A percentile compares a stretch with the other conserved stretches of the same genome.
These are phyloP conservation scores for Pogonomyrmex californicus DNA, from an alignment of 1,140 invertebrate species.

Conservation along the genomic window DNA sequence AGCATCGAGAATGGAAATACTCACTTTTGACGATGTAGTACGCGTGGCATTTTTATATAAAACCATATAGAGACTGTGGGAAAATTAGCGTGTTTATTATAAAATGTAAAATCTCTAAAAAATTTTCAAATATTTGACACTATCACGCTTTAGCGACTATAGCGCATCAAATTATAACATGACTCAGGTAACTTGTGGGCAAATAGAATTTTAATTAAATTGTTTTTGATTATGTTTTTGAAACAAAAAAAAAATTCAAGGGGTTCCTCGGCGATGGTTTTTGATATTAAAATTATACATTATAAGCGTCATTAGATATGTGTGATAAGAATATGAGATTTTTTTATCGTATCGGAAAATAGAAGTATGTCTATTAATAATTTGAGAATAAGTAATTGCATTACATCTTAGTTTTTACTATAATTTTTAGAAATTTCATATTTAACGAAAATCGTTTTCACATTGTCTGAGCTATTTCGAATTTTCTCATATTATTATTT, in stretches of 20 bases:
- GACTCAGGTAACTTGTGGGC: too few species aligned
- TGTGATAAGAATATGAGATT: too few species aligned
- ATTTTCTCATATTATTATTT: too few species aligned
- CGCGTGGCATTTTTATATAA: background rate
- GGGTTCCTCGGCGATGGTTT: background rate
- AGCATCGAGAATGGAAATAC: background rate
- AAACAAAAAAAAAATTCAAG: background rate
- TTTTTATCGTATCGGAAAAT: too few species aligned
- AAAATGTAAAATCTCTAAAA: background rate
- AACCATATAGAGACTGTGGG: background rate
- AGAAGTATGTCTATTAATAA: too few species aligned
- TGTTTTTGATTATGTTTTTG: background rate
- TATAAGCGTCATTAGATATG: background rate
- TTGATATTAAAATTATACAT: background rate
- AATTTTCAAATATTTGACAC: background rate
- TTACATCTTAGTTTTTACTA: background rate
- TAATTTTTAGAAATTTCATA: background rate
- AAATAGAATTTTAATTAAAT: background rate
- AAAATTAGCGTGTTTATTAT: background rate
- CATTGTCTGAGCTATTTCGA: background rate
- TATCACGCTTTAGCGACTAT: too few species aligned
- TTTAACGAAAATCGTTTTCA: background rate
- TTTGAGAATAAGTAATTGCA: background rate
- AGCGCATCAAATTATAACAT: too few species aligned
- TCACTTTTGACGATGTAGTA: background rate